Evolutionary conservation across 2,797 vertebrate genomes (phyloP), one percentile per base, ranked within the genome.

Genomic region (Bovichtus diacanthus): DNA sequence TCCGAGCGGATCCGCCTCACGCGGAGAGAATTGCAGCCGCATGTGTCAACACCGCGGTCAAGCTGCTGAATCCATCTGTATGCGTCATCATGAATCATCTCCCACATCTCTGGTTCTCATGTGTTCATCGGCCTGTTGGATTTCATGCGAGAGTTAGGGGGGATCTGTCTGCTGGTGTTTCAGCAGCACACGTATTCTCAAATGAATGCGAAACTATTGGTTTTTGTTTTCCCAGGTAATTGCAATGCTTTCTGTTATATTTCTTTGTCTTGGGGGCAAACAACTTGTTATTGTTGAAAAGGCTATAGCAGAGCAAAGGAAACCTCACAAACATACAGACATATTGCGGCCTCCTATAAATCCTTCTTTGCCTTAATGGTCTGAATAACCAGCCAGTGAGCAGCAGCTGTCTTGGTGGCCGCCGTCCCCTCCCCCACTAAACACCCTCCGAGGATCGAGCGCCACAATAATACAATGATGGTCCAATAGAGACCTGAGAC

Each of bases 371-470:
- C 58, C 39, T 55, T 61, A 66, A 82, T 76, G 62, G 46, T 67
- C 27, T 70, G 61, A 84, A 77, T 43, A 76, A 76, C n/a, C 68
- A 60, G 80, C 43, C 69, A 60, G 69, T 54, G 71, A 84, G 82
- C 83, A 81, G 85, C 88, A 62, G 84, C 67, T 87, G 83, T 83
- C 78, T 83, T 34, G 21, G 47, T 63, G 74, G 25, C 34, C 55
- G 47, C 34, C 4, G 15, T 69, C 72, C 80, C 83, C 50, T 68
- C 75, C 85, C 78, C 87, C 81, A 64, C 66, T 53, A 12, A 25
- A 36, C 18, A 25, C 47, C 29, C 47, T 62, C 18, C 3, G 58
- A 72, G 44, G 43, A 36, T 10, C 11, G 27, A 65, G 18, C 49
- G 60, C 25, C 43, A 38, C 67, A 76, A 53, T 78, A 80, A 78